Evolutionary conservation across 2,797 vertebrate genomes (phyloP).

Genomic region (Neosilurus mollespiculum): DNA sequence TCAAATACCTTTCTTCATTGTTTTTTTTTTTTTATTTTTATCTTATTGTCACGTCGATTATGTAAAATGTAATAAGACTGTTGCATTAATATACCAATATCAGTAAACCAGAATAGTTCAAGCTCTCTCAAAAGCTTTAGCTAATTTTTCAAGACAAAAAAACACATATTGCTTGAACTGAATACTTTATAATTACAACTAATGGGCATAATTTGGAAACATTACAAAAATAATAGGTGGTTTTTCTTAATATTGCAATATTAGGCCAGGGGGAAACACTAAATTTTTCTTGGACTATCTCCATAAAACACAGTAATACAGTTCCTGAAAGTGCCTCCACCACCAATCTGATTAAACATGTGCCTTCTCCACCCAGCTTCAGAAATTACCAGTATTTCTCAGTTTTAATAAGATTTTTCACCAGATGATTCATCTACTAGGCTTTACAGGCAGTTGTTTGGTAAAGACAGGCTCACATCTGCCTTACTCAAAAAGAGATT

Average conservation of each 20-base stretch:
- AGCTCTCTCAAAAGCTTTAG: neutral
- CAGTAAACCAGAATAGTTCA: neutral
- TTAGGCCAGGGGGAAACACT: neutral
- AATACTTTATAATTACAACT: neutral
- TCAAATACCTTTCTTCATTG: neutral
- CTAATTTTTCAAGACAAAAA: neutral
- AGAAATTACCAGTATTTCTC: neutral
- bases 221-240: neutral
- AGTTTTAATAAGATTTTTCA: neutral
- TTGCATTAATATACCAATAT: neutral
- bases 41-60: neutral
- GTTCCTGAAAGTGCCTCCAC: neutral
- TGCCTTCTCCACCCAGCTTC: neutral
- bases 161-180: neutral
- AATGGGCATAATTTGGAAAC: neutral
- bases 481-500: conserved; percentile 42
- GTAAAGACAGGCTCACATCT: neutral
- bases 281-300: neutral
- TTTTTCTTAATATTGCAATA: neutral
- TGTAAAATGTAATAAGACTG: neutral
- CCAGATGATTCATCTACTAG: neutral
- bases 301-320: neutral
- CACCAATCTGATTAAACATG: neutral
- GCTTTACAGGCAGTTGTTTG: neutral
- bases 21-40: neutral